These are phyloP conservation scores for Mormyrus iriodes DNA, from an alignment of 2,113 vertebrate genomes.

Conservation along the genomic window DNA sequence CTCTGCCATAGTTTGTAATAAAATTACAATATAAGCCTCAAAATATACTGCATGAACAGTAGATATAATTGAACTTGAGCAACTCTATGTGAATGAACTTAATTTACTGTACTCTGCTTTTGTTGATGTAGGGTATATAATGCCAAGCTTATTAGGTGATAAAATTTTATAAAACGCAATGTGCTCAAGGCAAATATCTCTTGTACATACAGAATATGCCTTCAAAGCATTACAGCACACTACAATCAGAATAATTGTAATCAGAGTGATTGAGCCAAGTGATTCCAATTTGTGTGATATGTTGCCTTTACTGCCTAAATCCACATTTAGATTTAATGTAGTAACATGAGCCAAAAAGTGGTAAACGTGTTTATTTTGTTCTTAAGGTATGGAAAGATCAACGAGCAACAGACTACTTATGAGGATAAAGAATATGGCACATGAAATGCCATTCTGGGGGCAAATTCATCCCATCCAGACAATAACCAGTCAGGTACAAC, in stretches of 20 bases:
- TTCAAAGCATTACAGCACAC: not conserved
- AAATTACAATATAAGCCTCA: not conserved
- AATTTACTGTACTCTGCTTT: not conserved
- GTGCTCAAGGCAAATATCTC: not conserved
- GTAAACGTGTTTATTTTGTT: slow-evolving; percentile 20
- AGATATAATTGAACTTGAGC: not conserved
- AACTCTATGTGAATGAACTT: not conserved
- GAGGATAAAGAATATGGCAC: not conserved
- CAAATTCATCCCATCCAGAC: not conserved
- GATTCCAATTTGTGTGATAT: not conserved
- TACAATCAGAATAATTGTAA: not conserved
- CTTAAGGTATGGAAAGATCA: slow-evolving; percentile 14
- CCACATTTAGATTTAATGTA: not conserved
- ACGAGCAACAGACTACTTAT: slow-evolving; percentile 1
- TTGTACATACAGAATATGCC: not conserved
- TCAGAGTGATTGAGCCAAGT: not conserved
- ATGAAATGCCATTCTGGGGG: not conserved
- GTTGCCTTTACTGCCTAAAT: not conserved
- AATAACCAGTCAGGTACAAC: not conserved
- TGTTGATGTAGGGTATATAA: not conserved
- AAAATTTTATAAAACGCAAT: not conserved
- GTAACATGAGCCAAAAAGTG: not conserved
- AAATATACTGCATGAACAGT: not conserved
- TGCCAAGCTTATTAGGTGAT: not conserved
- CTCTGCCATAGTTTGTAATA: not conserved